A percentile compares a stretch with the other conserved stretches of the same genome.
Evolutionary conservation across 2,113 vertebrate species (phyloP).

Genomic region (Panthera tigris): DNA sequence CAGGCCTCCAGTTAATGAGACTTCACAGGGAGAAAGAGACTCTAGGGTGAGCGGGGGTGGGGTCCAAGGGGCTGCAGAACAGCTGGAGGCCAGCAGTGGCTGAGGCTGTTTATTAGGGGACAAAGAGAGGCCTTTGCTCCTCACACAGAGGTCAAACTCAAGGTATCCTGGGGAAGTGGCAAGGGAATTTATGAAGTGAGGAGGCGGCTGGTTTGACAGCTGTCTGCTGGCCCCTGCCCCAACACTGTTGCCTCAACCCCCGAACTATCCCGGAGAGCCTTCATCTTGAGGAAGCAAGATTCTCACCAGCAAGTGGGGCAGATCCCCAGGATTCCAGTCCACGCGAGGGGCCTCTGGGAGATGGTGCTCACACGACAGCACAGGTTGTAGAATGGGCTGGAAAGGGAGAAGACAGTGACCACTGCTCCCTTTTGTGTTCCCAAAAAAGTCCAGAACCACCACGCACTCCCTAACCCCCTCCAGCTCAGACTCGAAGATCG

Average conservation of each 20-base stretch:
- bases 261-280: neutral
- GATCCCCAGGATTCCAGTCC: neutral
- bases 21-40: conserved; percentile 67
- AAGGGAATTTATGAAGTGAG: conserved; percentile 76
- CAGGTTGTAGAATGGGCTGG: too few species aligned
- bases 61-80: neutral
- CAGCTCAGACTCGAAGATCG: neutral
- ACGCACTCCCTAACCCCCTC: neutral
- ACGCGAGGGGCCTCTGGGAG: neutral
- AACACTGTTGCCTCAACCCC: neutral
- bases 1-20: conserved; percentile 77
- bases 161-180: conserved; percentile 72
- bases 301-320: neutral
- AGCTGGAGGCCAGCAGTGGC: conserved; percentile 68
- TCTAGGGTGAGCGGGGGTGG: conserved; percentile 39
- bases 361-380: fast-evolving
- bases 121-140: conserved; percentile 77
- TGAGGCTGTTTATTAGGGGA: conserved; percentile 76
- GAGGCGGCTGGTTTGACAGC: conserved; percentile 58
- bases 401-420: neutral
- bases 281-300: neutral
- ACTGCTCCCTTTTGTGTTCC: neutral
- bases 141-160: conserved; percentile 74
- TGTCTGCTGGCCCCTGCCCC: neutral
- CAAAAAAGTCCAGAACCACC: neutral